Evolutionary conservation across 30 jellyfish, hydroid and myxozoan species (phyloP), one percentile per base, ranked within the genome.

Genomic region (Chironex yamaguchii): DNA sequence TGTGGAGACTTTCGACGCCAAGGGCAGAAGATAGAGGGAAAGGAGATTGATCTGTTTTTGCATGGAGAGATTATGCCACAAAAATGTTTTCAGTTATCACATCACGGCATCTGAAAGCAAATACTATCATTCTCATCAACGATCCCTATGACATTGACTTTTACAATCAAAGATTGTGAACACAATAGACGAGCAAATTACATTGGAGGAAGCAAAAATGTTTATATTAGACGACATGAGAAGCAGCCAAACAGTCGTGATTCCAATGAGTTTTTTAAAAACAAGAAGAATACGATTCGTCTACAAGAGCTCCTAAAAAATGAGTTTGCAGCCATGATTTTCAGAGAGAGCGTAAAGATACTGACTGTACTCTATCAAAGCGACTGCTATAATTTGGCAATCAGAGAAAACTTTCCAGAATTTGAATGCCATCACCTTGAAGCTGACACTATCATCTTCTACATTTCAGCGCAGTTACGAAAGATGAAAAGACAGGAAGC

Each of bases 91-190:
- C 13, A 22, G 25, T 67, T 4, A 28, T 67, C 63, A 67, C 67
- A 26, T 26, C 63, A 67, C 81, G 68, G 6, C 81, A 67, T 51
- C 62, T 29, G 0, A 50, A 2, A 33, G 88, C 81, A 49, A 76
- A 22, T 29, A 76, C 84, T 34, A 76, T 76, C 62, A 76, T 76
- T 66, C 88, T 54, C 62, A 62, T 76, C 51, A 76, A 76, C 36
- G 88, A 76, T 76, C 88, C 88, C 26, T 76, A 54, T 76, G 88
- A 49, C 88, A 62, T 76, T 0, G 54, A 51, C 31, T n/a, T 29
- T 2, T 71, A 33, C 86, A 9, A 76, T 28, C 25, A 76, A 49
- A 76, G 63, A 24, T 9, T 26, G 85, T 26, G 78, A 76, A 49
- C 88, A 49, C 27, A 30, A 49, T 66, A 49, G 84, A 34, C 84